These are phyloP conservation scores for Heliconius nattereri DNA, from an alignment of 1,140 invertebrate genomes.

Conservation along the genomic window DNA sequence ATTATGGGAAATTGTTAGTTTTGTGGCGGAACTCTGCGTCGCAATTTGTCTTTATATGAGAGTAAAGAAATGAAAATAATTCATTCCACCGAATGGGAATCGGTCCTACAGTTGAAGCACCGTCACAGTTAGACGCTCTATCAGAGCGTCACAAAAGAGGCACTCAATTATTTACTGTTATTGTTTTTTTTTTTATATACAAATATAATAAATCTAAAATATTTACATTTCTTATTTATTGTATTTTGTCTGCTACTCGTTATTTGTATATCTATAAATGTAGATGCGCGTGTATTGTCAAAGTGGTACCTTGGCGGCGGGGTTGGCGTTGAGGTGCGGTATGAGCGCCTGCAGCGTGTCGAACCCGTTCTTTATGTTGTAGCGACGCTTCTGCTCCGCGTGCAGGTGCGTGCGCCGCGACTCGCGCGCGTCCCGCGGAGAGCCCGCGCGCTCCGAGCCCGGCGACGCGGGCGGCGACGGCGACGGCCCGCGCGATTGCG, in stretches of 20 bases:
- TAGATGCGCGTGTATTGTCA: not conserved
- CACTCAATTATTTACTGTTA: too few relatives aligned
- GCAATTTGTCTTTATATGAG: too few relatives aligned
- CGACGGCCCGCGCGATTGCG: constrained; percentile 50
- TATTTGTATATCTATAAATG: too few relatives aligned
- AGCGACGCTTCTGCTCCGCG: constrained; percentile 98
- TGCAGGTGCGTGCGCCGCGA: constrained; percentile 94
- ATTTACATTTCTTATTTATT: too few relatives aligned
- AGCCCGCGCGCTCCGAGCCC: constrained; percentile 71
- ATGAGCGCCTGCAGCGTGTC: constrained; percentile 96
- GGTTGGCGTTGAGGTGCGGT: constrained; percentile 94
- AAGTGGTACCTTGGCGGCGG: constrained; percentile 89
- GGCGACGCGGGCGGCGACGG: constrained; percentile 74
- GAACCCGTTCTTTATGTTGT: constrained; percentile 98
- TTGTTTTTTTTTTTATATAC: too few relatives aligned
- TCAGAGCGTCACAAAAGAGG: too few relatives aligned
- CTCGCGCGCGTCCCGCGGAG: constrained; percentile 79
- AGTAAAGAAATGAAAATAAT: not conserved
- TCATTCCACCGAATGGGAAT: not conserved
- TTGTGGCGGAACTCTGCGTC: too few relatives aligned
- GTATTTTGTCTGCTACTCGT: too few relatives aligned
- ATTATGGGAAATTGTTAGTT: too few relatives aligned
- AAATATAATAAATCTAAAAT: too few relatives aligned
- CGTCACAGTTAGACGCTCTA: too few relatives aligned
- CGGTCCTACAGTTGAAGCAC: too few relatives aligned